Percentiles rank a stretch among this genome's conserved stretches.
phyloP scores from a whole-genome alignment of 2,113 vertebrate genomes.

The Craseonycteris thonglongyai region DNA sequence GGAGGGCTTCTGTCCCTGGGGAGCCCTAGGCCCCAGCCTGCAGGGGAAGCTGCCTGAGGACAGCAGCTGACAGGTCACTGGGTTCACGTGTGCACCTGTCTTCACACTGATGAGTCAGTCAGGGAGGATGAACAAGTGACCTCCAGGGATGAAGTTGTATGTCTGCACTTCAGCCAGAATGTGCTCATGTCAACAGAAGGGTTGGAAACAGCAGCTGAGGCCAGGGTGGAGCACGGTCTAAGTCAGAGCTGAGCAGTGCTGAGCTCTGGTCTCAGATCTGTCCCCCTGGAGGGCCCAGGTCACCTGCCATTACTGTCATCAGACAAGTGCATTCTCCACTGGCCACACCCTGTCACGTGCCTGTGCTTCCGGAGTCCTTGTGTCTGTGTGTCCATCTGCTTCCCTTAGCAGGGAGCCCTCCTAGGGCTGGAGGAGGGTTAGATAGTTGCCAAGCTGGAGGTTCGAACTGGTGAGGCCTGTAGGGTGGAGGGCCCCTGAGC shows the following conservation, averaged over 20 bases:
- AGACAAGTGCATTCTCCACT: background rate
- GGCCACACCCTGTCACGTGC: background rate
- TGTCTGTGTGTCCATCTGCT: slow-evolving; percentile 40
- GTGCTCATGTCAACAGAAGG: background rate
- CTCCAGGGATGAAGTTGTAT: background rate
- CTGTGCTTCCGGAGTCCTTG: background rate
- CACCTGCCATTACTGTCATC: background rate
- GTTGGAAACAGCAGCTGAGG: background rate
- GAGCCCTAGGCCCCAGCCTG: background rate
- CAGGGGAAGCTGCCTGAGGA: background rate
- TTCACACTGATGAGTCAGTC: background rate
- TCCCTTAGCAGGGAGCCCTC: background rate
- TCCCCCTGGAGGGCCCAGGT: background rate
- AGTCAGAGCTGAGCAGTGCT: background rate
- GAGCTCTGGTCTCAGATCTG: background rate
- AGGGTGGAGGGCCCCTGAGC: background rate
- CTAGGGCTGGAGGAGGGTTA: background rate
- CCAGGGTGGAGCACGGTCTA: accelerated
- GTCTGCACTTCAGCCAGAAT: background rate
- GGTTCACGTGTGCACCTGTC: background rate
- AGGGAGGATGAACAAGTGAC: background rate
- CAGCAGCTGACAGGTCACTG: background rate
- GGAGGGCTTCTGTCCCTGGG: background rate
- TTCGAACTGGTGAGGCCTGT: background rate
- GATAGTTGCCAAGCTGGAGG: background rate